Evolutionary conservation across 1,140 invertebrate genomes (phyloP), one percentile per base, ranked within the genome.

Genomic region (Diorhabda sublineata): DNA sequence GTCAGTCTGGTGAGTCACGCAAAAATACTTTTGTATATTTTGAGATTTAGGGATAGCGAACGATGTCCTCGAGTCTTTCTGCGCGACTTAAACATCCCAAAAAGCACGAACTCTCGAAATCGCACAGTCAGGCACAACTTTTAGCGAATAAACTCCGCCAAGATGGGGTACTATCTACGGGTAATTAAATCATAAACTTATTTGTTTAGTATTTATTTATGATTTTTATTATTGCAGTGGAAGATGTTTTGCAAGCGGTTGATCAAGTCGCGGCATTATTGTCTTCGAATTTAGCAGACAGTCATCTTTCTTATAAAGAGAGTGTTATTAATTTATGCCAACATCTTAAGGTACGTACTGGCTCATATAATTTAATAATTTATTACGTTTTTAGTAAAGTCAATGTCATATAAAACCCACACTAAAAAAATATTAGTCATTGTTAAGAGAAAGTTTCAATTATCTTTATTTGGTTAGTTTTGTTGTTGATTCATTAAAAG

Each of bases 91-190:
- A 79, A 73, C 73, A 79, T 67, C 75, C 78, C 45, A 80, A 78
- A 68, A 79, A 79, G 71, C 76, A 79, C 60, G 80, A 81, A 70
- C 67, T 81, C 58, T 68, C 76, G 42, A 81, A 80, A 69, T 80
- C 79, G 2, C 79, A 80, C 59, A 79, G 77, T 73, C 80, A 80
- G 67, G 78, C 78, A 11, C 80, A 80, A 69, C 72, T 81, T 64
- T 73, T 81, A 44, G 79, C 78, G 4, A 80, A 76, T 66, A 80
- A 80, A 71, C 63, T 81, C 9, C 70, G 78, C 67, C 79, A 80
- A 72, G 80, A 81, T 78, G 80, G 80, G 44, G 72, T 78, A n/a
- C 74, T 81, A 72, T 67, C 69, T n/a, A 79, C 79, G 75, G 80
- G 80, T 80, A 78, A 74, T 26, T 58, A 61, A 42, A 56, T 45